phyloP scores from a whole-genome alignment of 1,140 invertebrate species.

The Eciton burchellii region DNA sequence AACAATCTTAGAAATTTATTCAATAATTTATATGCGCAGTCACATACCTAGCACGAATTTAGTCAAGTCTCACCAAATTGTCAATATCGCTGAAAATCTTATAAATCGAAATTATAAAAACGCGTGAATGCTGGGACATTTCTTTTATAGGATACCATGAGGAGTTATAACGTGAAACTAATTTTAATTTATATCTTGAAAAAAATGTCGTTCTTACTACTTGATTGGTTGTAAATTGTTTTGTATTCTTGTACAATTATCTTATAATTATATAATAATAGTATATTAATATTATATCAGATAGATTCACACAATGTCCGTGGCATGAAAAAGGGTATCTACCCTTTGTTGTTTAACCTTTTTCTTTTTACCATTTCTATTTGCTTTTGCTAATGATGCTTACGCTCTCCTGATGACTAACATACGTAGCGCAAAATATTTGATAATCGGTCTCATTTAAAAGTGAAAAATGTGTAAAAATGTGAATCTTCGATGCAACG shows the following conservation, averaged over 20 bases:
- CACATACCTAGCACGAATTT: too few species aligned
- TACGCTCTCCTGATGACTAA: slow-evolving; percentile 74
- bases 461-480: slow-evolving; percentile 85
- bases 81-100: too few species aligned
- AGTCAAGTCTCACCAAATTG: too few species aligned
- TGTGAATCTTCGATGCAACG: slow-evolving; percentile 81
- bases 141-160: slow-evolving; percentile 41
- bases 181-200: slow-evolving; percentile 85
- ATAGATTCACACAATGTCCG: slow-evolving; percentile 83
- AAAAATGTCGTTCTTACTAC: slow-evolving; percentile 83
- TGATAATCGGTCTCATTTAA: slow-evolving; percentile 80
- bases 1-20: too few species aligned
- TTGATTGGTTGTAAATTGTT: slow-evolving; percentile 82
- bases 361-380: slow-evolving; percentile 68
- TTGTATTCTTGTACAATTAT: slow-evolving; percentile 83
- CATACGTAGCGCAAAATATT: slow-evolving; percentile 76
- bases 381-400: slow-evolving; percentile 70
- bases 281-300: slow-evolving; percentile 83
- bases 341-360: slow-evolving; percentile 67
- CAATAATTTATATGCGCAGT: too few species aligned
- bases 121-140: too few species aligned
- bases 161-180: slow-evolving; percentile 82
- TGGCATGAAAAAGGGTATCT: slow-evolving; percentile 79
- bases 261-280: slow-evolving; percentile 82
- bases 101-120: too few species aligned